Percentiles rank a stretch among this genome's conserved stretches.
These are phyloP conservation scores for Zapornia atra DNA, from an alignment of 2,113 vertebrate genomes.

Conservation along the genomic window DNA sequence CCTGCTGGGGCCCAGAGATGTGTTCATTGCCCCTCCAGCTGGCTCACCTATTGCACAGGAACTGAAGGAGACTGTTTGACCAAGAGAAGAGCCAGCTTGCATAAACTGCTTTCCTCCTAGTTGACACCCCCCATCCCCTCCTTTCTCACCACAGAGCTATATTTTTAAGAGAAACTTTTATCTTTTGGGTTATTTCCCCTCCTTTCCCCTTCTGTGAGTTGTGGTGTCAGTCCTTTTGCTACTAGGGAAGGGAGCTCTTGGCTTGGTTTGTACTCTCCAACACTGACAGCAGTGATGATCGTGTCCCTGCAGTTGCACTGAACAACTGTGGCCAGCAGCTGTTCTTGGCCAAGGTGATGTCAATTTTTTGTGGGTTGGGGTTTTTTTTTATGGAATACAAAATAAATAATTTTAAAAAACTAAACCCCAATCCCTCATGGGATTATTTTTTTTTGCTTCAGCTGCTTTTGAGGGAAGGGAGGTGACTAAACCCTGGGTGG, in stretches of 20 bases:
- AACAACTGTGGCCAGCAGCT: conserved; percentile 11
- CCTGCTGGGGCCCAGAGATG: not conserved
- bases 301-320: conserved; percentile 44
- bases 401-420: not conserved
- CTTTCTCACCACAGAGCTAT: conserved; percentile 21
- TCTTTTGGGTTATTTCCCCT: not conserved
- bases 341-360: not conserved
- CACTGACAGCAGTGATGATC: not conserved
- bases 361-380: not conserved
- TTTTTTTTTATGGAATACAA: conserved; percentile 36
- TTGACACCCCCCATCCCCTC: not conserved
- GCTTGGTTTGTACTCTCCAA: conserved; percentile 19
- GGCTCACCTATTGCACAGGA: not conserved
- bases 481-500: not conserved
- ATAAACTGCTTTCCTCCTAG: not conserved
- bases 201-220: not conserved
- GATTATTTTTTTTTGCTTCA: not conserved
- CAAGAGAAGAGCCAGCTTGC: not conserved
- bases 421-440: rapidly evolving
- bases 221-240: conserved; percentile 55
- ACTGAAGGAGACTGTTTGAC: not conserved
- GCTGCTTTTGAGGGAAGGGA: not conserved
- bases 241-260: not conserved
- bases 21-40: not conserved
- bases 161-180: conserved; percentile 53